Percentiles rank a stretch among this genome's conserved stretches.
These are phyloP conservation scores for Mythimna impura DNA, from an alignment of 2,888 invertebrate genomes.

Conservation along the genomic window DNA sequence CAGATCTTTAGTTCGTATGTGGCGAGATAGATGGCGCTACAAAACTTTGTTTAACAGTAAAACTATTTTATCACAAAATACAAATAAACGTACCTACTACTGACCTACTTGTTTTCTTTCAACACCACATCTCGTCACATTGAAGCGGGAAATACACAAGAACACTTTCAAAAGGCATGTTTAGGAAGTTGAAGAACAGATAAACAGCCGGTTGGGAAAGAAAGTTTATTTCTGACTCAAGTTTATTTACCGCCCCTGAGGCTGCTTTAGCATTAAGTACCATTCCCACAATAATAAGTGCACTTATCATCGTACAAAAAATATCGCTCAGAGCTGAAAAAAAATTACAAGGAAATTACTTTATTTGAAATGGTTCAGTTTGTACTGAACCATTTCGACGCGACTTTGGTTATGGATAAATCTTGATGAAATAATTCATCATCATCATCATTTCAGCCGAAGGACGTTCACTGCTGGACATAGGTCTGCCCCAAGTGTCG, in stretches of 20 bases:
- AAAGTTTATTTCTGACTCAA: slow-evolving; percentile 50
- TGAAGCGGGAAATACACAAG: slow-evolving; percentile 9
- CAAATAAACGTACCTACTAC: not conserved
- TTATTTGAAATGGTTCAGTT: not conserved
- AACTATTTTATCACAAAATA: not conserved
- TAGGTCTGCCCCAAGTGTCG: too few relatives aligned
- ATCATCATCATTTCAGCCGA: too few relatives aligned
- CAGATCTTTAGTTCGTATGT: too few relatives aligned
- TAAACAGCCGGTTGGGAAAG: slow-evolving; percentile 32
- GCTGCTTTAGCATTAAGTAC: slow-evolving; percentile 12
- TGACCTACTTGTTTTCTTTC: slow-evolving; percentile 10
- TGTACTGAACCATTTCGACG: too few relatives aligned
- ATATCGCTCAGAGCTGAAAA: not conserved
- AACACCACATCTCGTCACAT: slow-evolving; percentile 5
- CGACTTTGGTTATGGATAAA: too few relatives aligned
- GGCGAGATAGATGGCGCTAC: too few relatives aligned
- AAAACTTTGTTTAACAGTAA: too few relatives aligned
- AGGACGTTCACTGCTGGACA: too few relatives aligned
- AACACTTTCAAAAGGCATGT: slow-evolving; percentile 47
- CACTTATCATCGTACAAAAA: not conserved
- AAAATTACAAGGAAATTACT: not conserved
- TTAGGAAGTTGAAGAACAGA: slow-evolving; percentile 49
- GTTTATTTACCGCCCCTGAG: slow-evolving; percentile 27
- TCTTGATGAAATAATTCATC: too few relatives aligned
- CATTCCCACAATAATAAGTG: slow-evolving; percentile 11